These are phyloP conservation scores for Chloroceryle aenea DNA, from an alignment of 2,113 vertebrate species.

Conservation along the genomic window DNA sequence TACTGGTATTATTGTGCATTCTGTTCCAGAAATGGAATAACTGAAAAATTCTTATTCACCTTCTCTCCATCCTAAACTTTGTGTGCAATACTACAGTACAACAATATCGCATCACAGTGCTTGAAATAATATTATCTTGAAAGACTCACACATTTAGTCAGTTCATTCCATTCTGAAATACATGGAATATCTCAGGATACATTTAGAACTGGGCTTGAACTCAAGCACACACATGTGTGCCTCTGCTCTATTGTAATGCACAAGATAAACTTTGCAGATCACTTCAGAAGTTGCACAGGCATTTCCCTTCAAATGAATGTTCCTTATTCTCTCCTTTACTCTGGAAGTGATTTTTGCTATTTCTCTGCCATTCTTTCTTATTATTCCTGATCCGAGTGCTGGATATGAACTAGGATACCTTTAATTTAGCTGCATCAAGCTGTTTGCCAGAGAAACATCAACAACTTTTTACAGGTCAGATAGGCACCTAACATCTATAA, in stretches of 20 bases:
- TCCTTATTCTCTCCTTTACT: background rate
- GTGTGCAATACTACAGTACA: background rate
- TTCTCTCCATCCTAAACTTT: background rate
- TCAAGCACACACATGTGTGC: background rate
- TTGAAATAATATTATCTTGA: background rate
- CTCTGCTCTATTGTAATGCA: background rate
- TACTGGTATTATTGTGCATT: background rate
- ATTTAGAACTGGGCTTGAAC: background rate
- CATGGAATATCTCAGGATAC: background rate
- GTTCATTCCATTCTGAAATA: background rate
- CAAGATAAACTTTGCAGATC: background rate
- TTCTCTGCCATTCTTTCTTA: background rate
- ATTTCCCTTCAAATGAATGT: background rate
- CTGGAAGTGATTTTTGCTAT: background rate
- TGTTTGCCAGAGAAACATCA: background rate
- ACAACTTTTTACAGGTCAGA: background rate
- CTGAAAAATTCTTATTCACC: background rate
- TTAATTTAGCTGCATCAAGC: background rate
- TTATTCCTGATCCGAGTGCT: background rate
- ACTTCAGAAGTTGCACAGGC: background rate
- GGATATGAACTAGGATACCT: background rate
- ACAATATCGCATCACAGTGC: background rate
- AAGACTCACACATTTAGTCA: background rate
- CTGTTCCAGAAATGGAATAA: background rate
- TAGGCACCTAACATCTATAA: background rate